Evolutionary conservation across 2,888 invertebrate species (phyloP).

Genomic region (Theretra japonica): DNA sequence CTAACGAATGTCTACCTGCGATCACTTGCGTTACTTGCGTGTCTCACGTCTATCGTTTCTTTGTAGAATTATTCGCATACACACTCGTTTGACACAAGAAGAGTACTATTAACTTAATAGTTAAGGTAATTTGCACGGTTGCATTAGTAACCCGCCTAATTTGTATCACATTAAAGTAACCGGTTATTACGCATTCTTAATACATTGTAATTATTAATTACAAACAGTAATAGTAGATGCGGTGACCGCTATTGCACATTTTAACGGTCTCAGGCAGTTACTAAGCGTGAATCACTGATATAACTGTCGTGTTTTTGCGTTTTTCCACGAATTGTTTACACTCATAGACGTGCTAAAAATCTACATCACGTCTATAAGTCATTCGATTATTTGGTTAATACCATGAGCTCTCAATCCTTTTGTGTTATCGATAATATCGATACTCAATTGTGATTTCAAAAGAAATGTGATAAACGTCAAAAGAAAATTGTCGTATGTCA

Average conservation of each 20-base stretch:
- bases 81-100: background rate
- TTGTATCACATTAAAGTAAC: constrained; percentile 3
- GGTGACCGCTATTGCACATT: constrained; percentile 49
- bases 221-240: constrained; percentile 38
- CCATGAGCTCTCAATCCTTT: constrained; percentile 32
- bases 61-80: constrained; percentile 32
- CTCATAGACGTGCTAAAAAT: constrained; percentile 69
- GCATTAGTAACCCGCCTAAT: constrained; percentile 1
- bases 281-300: constrained; percentile 73
- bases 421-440: constrained; percentile 41
- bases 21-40: constrained; percentile 70
- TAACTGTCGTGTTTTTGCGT: constrained; percentile 78
- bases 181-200: constrained; percentile 13
- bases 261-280: constrained; percentile 75
- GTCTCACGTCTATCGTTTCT: constrained; percentile 57
- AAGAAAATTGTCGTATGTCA: background rate
- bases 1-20: constrained; percentile 74
- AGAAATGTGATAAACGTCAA: constrained; percentile 37
- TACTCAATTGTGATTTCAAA: constrained; percentile 46
- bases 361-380: constrained; percentile 43
- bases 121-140: constrained; percentile 3
- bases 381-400: constrained; percentile 32
- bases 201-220: constrained; percentile 16
- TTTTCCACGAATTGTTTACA: constrained; percentile 71
- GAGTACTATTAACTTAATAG: background rate